A percentile compares a stretch with the other conserved stretches of the same genome.
phyloP scores from a whole-genome alignment of 2,113 vertebrate genomes.

The Poeciliopsis turrubarensis region DNA sequence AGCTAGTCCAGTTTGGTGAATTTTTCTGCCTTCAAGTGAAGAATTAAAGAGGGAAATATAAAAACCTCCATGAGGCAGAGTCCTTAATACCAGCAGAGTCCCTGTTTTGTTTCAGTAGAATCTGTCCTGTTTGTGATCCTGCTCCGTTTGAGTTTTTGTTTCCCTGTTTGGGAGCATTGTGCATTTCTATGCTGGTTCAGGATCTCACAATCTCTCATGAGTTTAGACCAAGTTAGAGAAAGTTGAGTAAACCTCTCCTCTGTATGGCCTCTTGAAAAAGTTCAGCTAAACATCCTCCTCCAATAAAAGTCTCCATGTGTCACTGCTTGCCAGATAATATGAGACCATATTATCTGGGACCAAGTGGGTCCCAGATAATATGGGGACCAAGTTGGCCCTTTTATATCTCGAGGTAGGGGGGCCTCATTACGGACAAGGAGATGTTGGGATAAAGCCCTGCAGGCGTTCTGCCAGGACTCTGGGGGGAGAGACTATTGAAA shows the following conservation, averaged over 20 bases:
- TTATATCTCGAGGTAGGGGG: slow-evolving; percentile 40
- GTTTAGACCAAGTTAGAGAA: slow-evolving; percentile 8
- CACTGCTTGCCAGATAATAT: slow-evolving; percentile 24
- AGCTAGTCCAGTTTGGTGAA: too few species aligned
- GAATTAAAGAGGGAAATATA: not conserved
- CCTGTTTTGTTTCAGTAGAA: slow-evolving; percentile 28
- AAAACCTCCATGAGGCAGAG: not conserved
- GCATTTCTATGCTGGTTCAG: slow-evolving; percentile 44
- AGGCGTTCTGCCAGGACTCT: slow-evolving; percentile 55
- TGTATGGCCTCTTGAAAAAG: slow-evolving; percentile 1
- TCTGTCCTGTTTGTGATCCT: slow-evolving; percentile 8
- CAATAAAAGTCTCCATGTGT: slow-evolving; percentile 55
- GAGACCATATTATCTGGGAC: too few species aligned
- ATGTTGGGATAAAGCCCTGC: slow-evolving; percentile 52
- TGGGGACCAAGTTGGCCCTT: slow-evolving; percentile 32
- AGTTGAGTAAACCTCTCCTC: slow-evolving; percentile 28
- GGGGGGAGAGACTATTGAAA: slow-evolving; percentile 51
- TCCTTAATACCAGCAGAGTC: slow-evolving; percentile 8
- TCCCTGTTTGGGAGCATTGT: not conserved
- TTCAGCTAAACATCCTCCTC: slow-evolving; percentile 52
- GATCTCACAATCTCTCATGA: slow-evolving; percentile 1
- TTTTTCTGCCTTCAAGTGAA: not conserved
- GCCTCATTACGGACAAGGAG: slow-evolving; percentile 48
- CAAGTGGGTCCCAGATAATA: too few species aligned
- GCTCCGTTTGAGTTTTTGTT: slow-evolving; percentile 26